A percentile compares a stretch with the other conserved stretches of the same genome.
phyloP scores from a whole-genome alignment of 2,888 invertebrate genomes.

The Flexamia atlantica region DNA sequence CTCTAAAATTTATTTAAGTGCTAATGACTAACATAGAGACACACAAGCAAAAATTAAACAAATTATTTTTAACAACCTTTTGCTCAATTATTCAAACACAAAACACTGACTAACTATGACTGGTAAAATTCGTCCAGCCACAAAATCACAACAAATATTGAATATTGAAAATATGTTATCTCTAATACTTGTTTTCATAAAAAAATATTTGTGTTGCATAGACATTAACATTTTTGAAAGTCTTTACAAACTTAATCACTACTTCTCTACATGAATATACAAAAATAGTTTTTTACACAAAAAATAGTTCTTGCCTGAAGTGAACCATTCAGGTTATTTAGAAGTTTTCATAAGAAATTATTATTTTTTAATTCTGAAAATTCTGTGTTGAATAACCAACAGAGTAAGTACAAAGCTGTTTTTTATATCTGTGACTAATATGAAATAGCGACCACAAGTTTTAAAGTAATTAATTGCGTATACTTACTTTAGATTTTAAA shows the following conservation, averaged over 20 bases:
- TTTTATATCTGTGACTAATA: too few species aligned
- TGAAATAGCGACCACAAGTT: too few species aligned
- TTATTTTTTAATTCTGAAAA: too few species aligned
- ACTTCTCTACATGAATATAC: not conserved
- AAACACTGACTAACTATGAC: not conserved
- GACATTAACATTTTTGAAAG: not conserved
- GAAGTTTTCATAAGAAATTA: not conserved
- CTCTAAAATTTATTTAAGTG: too few species aligned
- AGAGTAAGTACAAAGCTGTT: too few species aligned
- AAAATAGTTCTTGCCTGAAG: not conserved
- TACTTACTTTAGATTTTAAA: too few species aligned
- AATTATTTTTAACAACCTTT: not conserved
- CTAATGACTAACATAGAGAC: not conserved
- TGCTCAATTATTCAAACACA: not conserved
- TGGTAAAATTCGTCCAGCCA: not conserved
- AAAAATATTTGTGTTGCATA: not conserved
- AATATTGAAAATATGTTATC: not conserved
- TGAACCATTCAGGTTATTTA: not conserved
- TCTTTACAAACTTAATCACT: not conserved
- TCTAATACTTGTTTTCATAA: not conserved
- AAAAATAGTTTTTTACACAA: constrained; percentile 4
- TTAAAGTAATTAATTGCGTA: too few species aligned
- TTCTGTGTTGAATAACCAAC: too few species aligned
- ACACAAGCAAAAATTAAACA: not conserved
- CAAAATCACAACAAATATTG: not conserved